A percentile compares a stretch with the other conserved stretches of the same genome.
phyloP scores from a whole-genome alignment of 2,888 invertebrate species.

The Drosophila trichaetosa region DNA sequence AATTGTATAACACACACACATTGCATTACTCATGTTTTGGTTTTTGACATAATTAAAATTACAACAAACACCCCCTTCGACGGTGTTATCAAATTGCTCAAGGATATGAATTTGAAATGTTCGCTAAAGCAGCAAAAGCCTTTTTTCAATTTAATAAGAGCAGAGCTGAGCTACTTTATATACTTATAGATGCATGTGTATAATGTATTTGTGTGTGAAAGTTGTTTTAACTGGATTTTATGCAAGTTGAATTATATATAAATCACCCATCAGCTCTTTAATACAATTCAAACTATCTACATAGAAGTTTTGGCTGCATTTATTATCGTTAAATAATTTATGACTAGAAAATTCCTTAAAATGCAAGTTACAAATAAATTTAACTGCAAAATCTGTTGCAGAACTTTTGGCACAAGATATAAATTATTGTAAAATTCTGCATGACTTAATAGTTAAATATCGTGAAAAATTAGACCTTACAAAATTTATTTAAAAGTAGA shows the following conservation, averaged over 20 bases:
- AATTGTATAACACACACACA: slow-evolving; percentile 56
- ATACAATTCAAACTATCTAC: not conserved
- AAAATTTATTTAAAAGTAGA: no score
- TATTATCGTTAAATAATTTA: slow-evolving; percentile 37
- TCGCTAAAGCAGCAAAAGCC: slow-evolving; percentile 35
- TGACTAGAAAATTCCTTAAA: slow-evolving; percentile 16
- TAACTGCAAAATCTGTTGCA: slow-evolving; percentile 17
- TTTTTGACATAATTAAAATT: slow-evolving; percentile 54
- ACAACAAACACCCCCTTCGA: slow-evolving; percentile 9
- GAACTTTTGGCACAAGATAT: slow-evolving; percentile 6
- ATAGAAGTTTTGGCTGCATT: slow-evolving; percentile 6
- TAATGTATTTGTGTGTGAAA: slow-evolving; percentile 2
- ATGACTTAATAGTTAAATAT: not conserved
- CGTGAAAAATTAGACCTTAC: no score
- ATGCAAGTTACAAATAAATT: slow-evolving; percentile 11
- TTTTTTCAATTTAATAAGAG: slow-evolving; percentile 40
- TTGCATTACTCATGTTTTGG: slow-evolving; percentile 37
- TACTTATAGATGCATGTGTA: not conserved
- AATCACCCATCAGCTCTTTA: not conserved
- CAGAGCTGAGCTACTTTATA: not conserved
- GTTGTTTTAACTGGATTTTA: slow-evolving; percentile 11
- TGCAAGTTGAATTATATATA: slow-evolving; percentile 14
- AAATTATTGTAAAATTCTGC: slow-evolving; percentile 6
- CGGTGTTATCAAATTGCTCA: slow-evolving; percentile 31
- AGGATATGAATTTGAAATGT: slow-evolving; percentile 41